Evolutionary conservation across 2,888 invertebrate species (phyloP), one percentile per base, ranked within the genome.

Genomic region (Caenorhabditis sp.): DNA sequence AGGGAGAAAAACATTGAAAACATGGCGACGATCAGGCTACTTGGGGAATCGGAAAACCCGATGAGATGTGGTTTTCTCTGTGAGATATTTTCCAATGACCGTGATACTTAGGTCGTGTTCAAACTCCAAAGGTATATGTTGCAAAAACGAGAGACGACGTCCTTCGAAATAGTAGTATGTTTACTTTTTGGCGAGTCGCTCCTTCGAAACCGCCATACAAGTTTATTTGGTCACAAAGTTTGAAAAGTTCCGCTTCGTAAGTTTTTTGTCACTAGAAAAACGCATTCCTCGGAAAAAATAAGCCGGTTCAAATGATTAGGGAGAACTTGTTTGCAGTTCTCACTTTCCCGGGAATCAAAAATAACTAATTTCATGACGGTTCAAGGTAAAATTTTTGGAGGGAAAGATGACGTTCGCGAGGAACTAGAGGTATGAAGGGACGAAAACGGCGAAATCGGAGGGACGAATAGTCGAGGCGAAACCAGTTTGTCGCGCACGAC

Each of bases 401-500:
- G 18, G 22, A n/a, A 56, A 56, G 68, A 60, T 35, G 58, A 50
- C 50, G 56, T 56, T 32, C 44, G 24, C 18, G 50, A 44, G 35
- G 50, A 69, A 58, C 58, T 22, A 69, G 69, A 60, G 60, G 56
- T 55, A 68, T 44, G 55, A 68, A 68, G 60, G 24, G 44, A 69
- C 35, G 60, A 60, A 56, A 35, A 50, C 35, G 58, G 26, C 53
- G 26, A 20, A 40, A 26, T 64, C 22, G 55, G 44, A 44, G 47
- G 15, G 28, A 44, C n/a, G 22, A 47, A n/a, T 26, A 32, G 53
- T 51, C 32, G 32, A 28, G 24, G 37, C 35, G 56, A 40, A 70
- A 70, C 70, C 70, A 70, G 70, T 70, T 70, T 70, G 61, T 61
- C 22, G 51, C 53, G 70, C 61, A 61, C 61, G 61, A 61, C 61